phyloP scores from a whole-genome alignment of 2,797 vertebrate genomes.

The Sebastes oblongus region DNA sequence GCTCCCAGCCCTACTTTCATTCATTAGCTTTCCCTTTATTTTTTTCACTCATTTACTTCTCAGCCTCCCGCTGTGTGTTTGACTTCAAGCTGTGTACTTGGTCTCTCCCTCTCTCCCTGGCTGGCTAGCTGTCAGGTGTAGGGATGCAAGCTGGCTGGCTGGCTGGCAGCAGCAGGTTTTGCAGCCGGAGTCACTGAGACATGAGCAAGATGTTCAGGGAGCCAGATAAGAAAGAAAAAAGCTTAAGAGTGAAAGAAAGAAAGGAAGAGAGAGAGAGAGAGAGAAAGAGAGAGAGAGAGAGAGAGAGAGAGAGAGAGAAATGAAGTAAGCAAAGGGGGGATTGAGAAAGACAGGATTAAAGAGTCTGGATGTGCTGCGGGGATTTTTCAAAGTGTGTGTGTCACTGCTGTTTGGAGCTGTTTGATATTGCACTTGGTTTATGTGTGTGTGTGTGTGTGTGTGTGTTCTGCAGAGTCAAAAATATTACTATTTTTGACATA shows the following conservation, averaged over 20 bases:
- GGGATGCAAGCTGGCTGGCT: slow-evolving; percentile 5
- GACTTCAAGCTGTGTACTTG: slow-evolving; percentile 44
- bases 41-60: slow-evolving; percentile 33
- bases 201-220: slow-evolving; percentile 31
- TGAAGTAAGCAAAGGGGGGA: slow-evolving; percentile 50
- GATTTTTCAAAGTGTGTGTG: slow-evolving; percentile 58
- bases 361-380: slow-evolving; percentile 51
- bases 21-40: slow-evolving; percentile 18
- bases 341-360: slow-evolving; percentile 64
- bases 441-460: neutral
- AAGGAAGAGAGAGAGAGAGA: neutral
- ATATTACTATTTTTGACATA: slow-evolving; percentile 34
- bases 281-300: neutral
- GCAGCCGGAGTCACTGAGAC: slow-evolving; percentile 24
- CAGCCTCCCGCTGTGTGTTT: slow-evolving; percentile 38
- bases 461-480: slow-evolving; percentile 8
- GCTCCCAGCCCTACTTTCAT: slow-evolving; percentile 28
- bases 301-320: slow-evolving; percentile 17
- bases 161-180: slow-evolving; percentile 45
- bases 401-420: slow-evolving; percentile 51
- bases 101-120: slow-evolving; percentile 5
- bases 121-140: slow-evolving; percentile 42
- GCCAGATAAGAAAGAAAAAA: slow-evolving; percentile 21
- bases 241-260: neutral
- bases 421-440: slow-evolving; percentile 30